A percentile compares a stretch with the other conserved stretches of the same genome.
phyloP scores from a whole-genome alignment of 2,797 vertebrate genomes.

The Gambusia yucatana region DNA sequence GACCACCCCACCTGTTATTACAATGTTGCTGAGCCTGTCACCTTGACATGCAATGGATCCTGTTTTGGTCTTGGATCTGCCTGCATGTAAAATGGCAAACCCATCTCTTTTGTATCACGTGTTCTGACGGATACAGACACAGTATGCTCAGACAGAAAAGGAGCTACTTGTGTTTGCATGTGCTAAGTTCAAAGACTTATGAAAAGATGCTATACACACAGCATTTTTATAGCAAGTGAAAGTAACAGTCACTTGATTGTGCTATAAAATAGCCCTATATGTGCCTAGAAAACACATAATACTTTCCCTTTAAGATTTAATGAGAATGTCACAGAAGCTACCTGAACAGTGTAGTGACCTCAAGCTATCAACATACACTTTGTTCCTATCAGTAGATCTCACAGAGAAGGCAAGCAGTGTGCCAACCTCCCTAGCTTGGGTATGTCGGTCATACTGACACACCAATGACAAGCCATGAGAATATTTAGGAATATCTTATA shows the following conservation, averaged over 20 bases:
- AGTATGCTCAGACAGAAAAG: slow-evolving; percentile 21
- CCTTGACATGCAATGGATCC: slow-evolving; percentile 23
- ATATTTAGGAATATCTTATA: neutral
- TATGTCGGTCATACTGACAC: neutral
- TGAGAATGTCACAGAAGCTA: neutral
- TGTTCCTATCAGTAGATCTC: neutral
- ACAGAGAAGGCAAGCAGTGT: neutral
- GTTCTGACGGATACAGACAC: slow-evolving; percentile 20
- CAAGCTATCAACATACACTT: neutral
- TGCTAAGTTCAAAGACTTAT: slow-evolving; percentile 4
- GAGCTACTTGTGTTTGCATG: slow-evolving; percentile 27
- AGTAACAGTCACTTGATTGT: too few relatives aligned
- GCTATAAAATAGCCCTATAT: too few relatives aligned
- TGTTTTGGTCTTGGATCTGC: slow-evolving; percentile 17
- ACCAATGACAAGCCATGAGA: neutral
- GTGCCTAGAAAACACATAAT: too few relatives aligned
- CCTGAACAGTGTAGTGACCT: neutral
- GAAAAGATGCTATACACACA: too few relatives aligned
- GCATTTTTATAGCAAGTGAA: too few relatives aligned
- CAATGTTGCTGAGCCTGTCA: slow-evolving; percentile 12
- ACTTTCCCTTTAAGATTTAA: too few relatives aligned
- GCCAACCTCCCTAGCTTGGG: neutral
- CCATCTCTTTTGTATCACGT: slow-evolving; percentile 10
- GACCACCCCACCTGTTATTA: slow-evolving; percentile 14
- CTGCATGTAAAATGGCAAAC: slow-evolving; percentile 9